Conservation (phyloP, 2,797 vertebrate genomes). For the Poeciliopsis presidionis region DNA sequence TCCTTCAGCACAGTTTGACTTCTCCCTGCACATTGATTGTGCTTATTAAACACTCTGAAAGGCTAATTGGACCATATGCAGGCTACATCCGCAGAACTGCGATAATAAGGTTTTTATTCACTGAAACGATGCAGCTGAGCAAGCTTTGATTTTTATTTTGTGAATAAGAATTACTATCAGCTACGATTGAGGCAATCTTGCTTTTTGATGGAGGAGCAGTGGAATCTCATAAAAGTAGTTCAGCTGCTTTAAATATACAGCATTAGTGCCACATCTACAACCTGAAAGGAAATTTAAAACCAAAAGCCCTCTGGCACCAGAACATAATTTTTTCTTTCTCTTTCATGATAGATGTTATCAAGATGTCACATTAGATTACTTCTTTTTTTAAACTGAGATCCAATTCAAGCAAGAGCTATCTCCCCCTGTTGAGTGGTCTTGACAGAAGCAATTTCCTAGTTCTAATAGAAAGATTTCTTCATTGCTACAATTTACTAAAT, state of each 20-base stretch:
- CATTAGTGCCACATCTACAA: constrained; percentile 20
- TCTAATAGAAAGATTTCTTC: constrained; percentile 76
- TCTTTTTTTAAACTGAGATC: constrained; percentile 65
- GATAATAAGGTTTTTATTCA: constrained; percentile 29
- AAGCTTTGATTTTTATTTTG: constrained; percentile 41
- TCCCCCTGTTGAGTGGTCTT: constrained; percentile 63
- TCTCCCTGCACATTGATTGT: constrained; percentile 61
- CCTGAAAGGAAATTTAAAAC: constrained; percentile 33
- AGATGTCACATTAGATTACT: constrained; percentile 76
- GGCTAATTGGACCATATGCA: constrained; percentile 64
- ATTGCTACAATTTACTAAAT: constrained; percentile 68
- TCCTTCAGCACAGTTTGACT: constrained; percentile 52
- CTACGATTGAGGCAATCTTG: background rate
- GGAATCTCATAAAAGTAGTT: constrained; percentile 7
- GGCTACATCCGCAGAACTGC: constrained; percentile 32
- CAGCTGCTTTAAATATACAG: constrained; percentile 23
- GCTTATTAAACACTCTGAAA: constrained; percentile 69
- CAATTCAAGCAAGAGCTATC: constrained; percentile 66
- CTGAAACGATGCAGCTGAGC: constrained; percentile 30
- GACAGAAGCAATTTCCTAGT: constrained; percentile 79
- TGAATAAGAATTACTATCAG: constrained; percentile 27
- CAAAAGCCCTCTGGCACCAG: constrained; percentile 24
- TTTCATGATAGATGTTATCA: constrained; percentile 64
- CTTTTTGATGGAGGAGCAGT: constrained; percentile 22
- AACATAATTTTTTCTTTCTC: constrained; percentile 35